Evolutionary conservation across 1,140 invertebrate species (phyloP), one percentile per base, ranked within the genome.

Genomic region (Anoplolepis gracilipes): DNA sequence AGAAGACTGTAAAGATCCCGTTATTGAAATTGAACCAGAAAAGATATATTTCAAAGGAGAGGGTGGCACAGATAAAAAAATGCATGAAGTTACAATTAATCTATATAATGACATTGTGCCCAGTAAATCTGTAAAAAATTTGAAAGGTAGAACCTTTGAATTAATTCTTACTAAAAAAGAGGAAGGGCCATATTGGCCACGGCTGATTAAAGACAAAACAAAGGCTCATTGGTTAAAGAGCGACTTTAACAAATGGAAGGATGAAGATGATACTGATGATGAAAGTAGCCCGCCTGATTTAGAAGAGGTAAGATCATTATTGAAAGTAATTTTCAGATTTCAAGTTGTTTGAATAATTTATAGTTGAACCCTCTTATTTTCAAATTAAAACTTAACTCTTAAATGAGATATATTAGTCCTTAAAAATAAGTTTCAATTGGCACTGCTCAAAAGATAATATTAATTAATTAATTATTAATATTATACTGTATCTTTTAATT

Each of bases 221-320:
- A 99, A 99, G 95, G 97, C 97, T 89, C 98, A 99, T 93, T 99
- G 99, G 98, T 96, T 99, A 75, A 99, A 99, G 95, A 97, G 98
- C 87, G 99, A 99, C 94, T 99, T 99, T 93, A 97, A 98, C 90
- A 98, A 99, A 95, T 99, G 99, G 98, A 97, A 97, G 93, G 99
- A 99, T 96, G 99, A 99, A 95, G 98, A 97, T 92, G 97, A 98
- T 79, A 97, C 96, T 79, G 97, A 97, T 61, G 96, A 96, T 78
- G 97, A 97, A 77, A 94, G 86, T 46, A 94, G 94, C 75, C 92
- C 92, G 16, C 91, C 86, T 39, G 95, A 96, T 87, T 95, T 97
- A 46, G 96, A 96, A 95, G 95, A 96, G 86, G 96, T 97, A 95
- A 49, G 61, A 39, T 16, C 10, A 11, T 10, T n/a, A 36, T 4